A percentile compares a stretch with the other conserved stretches of the same genome.
Evolutionary conservation across 2,888 invertebrate genomes (phyloP).

Genomic region (Deroplatys truncata): DNA sequence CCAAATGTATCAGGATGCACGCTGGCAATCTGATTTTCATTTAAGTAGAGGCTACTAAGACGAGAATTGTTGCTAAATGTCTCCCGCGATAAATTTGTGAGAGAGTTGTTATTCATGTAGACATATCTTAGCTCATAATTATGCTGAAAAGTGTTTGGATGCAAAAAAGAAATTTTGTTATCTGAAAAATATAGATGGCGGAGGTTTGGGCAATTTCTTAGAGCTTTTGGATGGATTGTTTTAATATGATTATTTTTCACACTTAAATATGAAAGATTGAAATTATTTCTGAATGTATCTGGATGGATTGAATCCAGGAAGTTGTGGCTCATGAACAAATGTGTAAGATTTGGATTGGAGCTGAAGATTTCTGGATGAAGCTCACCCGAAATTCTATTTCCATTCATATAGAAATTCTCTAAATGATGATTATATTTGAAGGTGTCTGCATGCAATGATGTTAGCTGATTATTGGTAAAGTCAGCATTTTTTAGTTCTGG

Average conservation of each 20-base stretch:
- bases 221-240: neutral
- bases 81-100: neutral
- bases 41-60: neutral
- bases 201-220: neutral
- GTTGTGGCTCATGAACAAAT: neutral
- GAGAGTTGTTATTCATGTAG: neutral
- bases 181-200: neutral
- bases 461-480: neutral
- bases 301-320: neutral
- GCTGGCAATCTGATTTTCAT: neutral
- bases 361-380: neutral
- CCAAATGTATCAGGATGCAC: neutral
- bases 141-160: neutral
- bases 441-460: neutral
- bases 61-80: neutral
- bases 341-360: neutral
- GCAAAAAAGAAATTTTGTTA: neutral
- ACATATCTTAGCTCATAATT: neutral
- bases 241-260: neutral
- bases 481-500: neutral
- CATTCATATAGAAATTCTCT: neutral
- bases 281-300: constrained; percentile 4
- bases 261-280: neutral
- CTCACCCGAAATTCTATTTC: neutral
- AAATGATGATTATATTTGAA: neutral